Evolutionary conservation across 1,140 invertebrate genomes (phyloP).

Genomic region (Drosophila bocki): DNA sequence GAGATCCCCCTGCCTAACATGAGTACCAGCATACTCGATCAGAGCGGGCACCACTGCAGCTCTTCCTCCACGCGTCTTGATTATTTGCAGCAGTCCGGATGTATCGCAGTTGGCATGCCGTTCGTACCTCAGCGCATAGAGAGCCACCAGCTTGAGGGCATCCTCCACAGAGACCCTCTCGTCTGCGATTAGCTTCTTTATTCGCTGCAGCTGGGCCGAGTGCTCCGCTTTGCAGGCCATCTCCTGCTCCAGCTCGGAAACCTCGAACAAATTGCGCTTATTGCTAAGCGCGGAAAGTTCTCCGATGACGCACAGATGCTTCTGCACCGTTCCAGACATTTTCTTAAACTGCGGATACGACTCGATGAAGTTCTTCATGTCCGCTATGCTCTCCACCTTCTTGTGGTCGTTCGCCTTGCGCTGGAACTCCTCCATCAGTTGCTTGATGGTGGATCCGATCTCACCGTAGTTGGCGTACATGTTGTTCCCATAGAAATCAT

Average conservation of each 20-base stretch:
- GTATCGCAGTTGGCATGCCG: conserved; percentile 94
- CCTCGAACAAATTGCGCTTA: conserved; percentile 92
- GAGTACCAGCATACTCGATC: conserved; percentile 92
- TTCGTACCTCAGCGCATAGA: conserved; percentile 97
- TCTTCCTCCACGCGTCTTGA: conserved; percentile 89
- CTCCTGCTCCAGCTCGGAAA: conserved; percentile 99
- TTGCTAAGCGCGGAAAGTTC: conserved; percentile 95
- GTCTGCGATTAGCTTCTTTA: conserved; percentile 90
- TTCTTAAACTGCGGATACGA: conserved; percentile 99
- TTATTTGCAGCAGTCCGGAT: conserved; percentile 89
- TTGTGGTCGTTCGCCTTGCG: conserved; percentile 97
- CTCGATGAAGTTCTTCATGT: conserved; percentile 99
- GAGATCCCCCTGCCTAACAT: conserved; percentile 92
- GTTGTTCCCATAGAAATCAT: conserved; percentile 99
- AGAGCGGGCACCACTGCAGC: conserved; percentile 89
- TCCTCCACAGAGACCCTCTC: conserved; percentile 92
- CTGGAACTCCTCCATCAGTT: conserved; percentile 99
- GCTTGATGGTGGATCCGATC: conserved; percentile 98
- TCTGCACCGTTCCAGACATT: conserved; percentile 98
- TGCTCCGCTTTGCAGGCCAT: conserved; percentile 97
- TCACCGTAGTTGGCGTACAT: conserved; percentile 99
- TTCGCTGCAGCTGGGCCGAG: conserved; percentile 92
- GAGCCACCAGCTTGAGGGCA: conserved; percentile 93
- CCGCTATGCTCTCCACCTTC: conserved; percentile 98
- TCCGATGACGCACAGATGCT: conserved; percentile 98